A percentile compares a stretch with the other conserved stretches of the same genome.
Evolutionary conservation across 2,797 vertebrate genomes (phyloP).

Genomic region (Octomys mimax): DNA sequence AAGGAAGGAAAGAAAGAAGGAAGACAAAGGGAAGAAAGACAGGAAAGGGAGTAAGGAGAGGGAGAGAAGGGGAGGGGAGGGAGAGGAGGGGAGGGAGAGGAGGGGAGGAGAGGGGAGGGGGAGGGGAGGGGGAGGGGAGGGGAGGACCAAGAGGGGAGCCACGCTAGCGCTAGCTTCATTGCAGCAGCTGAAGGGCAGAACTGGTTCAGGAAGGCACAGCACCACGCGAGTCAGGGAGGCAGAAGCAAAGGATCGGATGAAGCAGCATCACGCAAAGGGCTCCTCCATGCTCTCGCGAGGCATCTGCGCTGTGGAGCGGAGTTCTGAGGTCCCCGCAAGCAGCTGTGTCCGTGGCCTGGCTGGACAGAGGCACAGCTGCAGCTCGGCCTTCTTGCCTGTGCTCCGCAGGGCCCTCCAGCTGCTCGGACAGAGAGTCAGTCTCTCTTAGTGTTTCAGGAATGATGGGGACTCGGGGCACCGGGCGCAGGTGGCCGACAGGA

Average conservation of each 20-base stretch:
- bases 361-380: neutral
- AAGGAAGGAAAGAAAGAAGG: too few species aligned
- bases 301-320: neutral
- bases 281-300: neutral
- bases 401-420: neutral
- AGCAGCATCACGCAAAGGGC: neutral
- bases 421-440: neutral
- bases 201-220: neutral
- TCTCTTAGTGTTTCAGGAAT: neutral
- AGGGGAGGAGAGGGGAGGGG: neutral
- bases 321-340: neutral
- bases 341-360: neutral
- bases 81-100: too few species aligned
- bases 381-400: too few species aligned
- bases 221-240: neutral
- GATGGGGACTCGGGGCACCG: neutral
- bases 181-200: neutral
- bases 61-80: neutral
- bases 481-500: neutral
- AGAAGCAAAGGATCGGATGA: conserved; percentile 9
- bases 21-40: too few species aligned
- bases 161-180: neutral
- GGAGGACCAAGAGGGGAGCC: neutral
- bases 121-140: too few species aligned
- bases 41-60: too few species aligned